Base-by-base conservation (phyloP, 2,888 invertebrate species). In the Chrysolina oricalcia region DNA sequence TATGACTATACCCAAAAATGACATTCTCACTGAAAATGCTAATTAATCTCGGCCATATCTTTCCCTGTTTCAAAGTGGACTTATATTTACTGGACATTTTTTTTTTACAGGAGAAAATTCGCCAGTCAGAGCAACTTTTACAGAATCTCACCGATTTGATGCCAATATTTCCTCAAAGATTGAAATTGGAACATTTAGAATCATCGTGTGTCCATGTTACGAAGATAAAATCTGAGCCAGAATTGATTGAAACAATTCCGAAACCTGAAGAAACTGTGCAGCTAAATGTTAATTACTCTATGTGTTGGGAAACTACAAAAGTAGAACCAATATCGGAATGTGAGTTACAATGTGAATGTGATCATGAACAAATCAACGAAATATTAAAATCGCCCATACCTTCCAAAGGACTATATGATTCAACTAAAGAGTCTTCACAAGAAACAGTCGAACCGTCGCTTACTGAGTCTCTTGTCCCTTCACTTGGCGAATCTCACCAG, bases 71-170 rank as follows among this genome's bases (percentile, higher is more conserved):
- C n/a, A n/a, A n/a, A 35, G 2, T 27, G 5, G 2, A 27, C 35
- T 35, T 35, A 8, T 35, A 6, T 35, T 35, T 35, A 3, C 2
- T 3, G 2, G 5, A 27, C 5, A 27, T 56, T 68, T 62, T 76
- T 64, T 84, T 86, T 89, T 91, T 88, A 40, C 88, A 92, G 92
- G 92, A 92, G 85, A 90, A 91, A 85, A 87, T 92, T 84, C 89
- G 89, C 81, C 90, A 91, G 84, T 91, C 92, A 79, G 90, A 91
- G 81, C 89, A 89, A 80, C 91, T 92, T 84, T 87, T 93, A 83
- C 92, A 92, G 80, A 81, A 76, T 68, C 74, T 83, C n/a, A 75
- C 79, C 46, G 59, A 80, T 17, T 80, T 80, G 10, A 76, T 80
- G 59, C 72, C 73, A 40, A 70, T 91, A 91, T 84, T 89, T 92